Evolutionary conservation across 2,797 vertebrate species (phyloP).

Genomic region (Gila robusta): DNA sequence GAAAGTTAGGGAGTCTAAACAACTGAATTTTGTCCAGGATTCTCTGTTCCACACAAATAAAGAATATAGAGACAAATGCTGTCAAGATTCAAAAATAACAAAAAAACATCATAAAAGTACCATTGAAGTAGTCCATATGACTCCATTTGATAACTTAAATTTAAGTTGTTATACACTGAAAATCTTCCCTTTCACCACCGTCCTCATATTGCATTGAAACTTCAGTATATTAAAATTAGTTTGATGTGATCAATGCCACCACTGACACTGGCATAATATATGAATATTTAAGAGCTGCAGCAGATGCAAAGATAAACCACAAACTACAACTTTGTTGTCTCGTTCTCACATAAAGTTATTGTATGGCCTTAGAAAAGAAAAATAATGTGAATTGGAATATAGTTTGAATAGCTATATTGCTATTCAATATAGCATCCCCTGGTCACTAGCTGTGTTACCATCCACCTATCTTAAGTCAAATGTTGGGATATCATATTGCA

Average conservation of each 20-base stretch:
- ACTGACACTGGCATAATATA: neutral
- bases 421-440: too few relatives aligned
- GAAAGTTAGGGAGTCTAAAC: neutral
- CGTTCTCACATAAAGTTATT: neutral
- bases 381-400: neutral
- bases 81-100: neutral
- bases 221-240: neutral
- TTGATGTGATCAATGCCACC: neutral
- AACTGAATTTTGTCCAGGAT: neutral
- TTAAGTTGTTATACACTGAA: neutral
- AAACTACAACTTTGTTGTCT: neutral
- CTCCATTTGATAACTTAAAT: neutral
- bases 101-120: neutral
- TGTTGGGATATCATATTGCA: neutral
- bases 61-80: neutral
- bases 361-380: too few relatives aligned
- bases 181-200: neutral
- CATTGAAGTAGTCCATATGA: neutral
- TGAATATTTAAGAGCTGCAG: neutral
- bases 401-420: neutral
- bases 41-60: neutral
- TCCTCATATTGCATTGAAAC: neutral
- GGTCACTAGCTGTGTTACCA: too few relatives aligned
- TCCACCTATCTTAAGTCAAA: too few relatives aligned
- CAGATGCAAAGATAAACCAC: neutral